These are phyloP conservation scores for Drosophila guanche DNA, from an alignment of 1,140 invertebrate species.

Conservation along the genomic window DNA sequence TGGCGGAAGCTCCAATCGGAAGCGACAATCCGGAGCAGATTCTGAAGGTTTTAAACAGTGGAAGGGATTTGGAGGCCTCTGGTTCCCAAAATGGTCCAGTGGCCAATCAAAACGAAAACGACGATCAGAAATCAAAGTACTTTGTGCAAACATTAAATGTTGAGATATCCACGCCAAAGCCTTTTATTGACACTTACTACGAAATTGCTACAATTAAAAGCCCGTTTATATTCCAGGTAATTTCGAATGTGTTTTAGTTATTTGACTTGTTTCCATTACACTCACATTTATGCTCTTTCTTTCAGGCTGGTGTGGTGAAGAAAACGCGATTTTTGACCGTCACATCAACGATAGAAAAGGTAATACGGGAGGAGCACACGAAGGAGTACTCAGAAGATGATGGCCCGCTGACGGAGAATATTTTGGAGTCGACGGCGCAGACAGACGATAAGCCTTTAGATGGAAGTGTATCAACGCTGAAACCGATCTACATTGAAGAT, in stretches of 20 bases:
- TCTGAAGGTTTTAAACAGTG: slow-evolving; percentile 43
- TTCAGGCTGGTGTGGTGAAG: slow-evolving; percentile 92
- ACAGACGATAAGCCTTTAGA: slow-evolving; percentile 89
- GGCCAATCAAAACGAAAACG: slow-evolving; percentile 84
- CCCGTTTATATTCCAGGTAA: slow-evolving; percentile 93
- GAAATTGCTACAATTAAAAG: slow-evolving; percentile 95
- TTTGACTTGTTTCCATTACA: neutral
- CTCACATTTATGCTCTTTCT: slow-evolving; percentile 31
- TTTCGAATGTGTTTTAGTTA: neutral
- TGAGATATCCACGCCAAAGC: slow-evolving; percentile 92
- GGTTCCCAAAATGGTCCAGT: slow-evolving; percentile 87
- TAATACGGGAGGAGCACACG: slow-evolving; percentile 86
- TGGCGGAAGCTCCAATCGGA: slow-evolving; percentile 33
- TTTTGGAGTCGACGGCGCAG: slow-evolving; percentile 90
- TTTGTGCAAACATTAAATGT: slow-evolving; percentile 91
- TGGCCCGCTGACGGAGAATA: slow-evolving; percentile 93
- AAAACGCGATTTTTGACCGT: slow-evolving; percentile 94
- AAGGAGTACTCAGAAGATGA: slow-evolving; percentile 84
- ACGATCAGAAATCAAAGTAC: slow-evolving; percentile 85
- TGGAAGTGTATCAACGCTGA: slow-evolving; percentile 91
- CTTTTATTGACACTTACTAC: slow-evolving; percentile 92
- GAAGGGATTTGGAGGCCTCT: slow-evolving; percentile 87
- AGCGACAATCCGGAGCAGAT: slow-evolving; percentile 22
- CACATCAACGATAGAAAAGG: slow-evolving; percentile 91
- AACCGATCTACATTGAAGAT: slow-evolving; percentile 89